phyloP scores from a whole-genome alignment of 2,797 vertebrate genomes.

The Arctocebus calabarensis region DNA sequence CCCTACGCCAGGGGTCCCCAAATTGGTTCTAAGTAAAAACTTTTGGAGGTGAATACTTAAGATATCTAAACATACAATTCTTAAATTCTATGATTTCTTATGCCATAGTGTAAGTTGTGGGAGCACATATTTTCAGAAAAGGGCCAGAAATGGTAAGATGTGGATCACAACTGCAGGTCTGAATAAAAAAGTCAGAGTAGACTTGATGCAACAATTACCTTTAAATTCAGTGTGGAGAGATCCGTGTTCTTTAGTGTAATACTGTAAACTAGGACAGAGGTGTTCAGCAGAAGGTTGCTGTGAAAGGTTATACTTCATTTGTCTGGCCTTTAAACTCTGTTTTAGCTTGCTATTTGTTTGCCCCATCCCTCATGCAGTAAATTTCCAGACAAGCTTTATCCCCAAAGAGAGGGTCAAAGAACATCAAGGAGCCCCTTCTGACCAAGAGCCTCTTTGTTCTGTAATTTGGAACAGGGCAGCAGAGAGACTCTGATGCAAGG shows the following conservation, averaged over 20 bases:
- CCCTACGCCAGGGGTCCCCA: neutral
- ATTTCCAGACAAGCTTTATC: conserved; percentile 71
- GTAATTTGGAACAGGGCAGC: neutral
- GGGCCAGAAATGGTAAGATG: neutral
- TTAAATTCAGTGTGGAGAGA: conserved; percentile 53
- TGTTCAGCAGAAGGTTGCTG: neutral
- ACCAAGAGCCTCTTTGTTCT: conserved; percentile 56
- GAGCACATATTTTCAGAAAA: neutral
- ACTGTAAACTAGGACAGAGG: conserved; percentile 32
- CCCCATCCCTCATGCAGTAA: conserved; percentile 32
- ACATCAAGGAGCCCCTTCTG: conserved; percentile 49
- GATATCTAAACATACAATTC: neutral
- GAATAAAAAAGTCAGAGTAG: conserved; percentile 47
- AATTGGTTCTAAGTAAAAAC: neutral
- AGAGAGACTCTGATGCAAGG: conserved; percentile 26
- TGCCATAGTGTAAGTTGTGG: neutral
- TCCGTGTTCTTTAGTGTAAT: neutral
- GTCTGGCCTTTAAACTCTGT: conserved; percentile 61
- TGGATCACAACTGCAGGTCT: neutral
- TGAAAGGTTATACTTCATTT: conserved; percentile 45
- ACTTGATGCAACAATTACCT: conserved; percentile 29
- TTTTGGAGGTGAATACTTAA: neutral
- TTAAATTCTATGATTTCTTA: neutral
- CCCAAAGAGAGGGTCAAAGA: conserved; percentile 54
- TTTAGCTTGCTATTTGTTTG: conserved; percentile 75